phyloP scores from a whole-genome alignment of 2,888 invertebrate species.

The Adelphocoris suturalis region DNA sequence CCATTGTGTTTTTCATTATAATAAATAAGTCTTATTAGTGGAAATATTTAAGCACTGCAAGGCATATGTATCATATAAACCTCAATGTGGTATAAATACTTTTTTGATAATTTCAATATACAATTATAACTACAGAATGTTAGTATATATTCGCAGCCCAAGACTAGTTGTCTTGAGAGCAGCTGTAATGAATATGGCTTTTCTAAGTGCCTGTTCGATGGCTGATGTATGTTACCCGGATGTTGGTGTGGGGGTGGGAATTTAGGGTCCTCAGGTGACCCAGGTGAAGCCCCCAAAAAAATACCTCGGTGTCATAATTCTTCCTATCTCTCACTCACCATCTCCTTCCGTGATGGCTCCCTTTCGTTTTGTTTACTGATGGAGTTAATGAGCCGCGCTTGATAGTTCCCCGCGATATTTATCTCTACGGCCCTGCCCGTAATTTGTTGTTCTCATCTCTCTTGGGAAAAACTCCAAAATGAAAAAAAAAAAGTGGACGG shows the following conservation, averaged over 20 bases:
- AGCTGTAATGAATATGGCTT: background rate
- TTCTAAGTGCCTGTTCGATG: background rate
- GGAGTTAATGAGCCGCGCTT: slow-evolving; percentile 66
- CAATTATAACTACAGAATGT: no score
- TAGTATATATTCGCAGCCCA: no score
- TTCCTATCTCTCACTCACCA: slow-evolving; percentile 55
- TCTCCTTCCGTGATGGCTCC: slow-evolving; percentile 62
- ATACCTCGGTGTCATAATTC: slow-evolving; percentile 67
- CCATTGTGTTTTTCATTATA: no score
- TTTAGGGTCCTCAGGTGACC: slow-evolving; percentile 9
- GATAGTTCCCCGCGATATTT: slow-evolving; percentile 63
- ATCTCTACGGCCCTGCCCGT: slow-evolving; percentile 54
- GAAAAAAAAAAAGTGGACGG: slow-evolving; percentile 19
- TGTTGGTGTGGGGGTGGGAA: background rate
- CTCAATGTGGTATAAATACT: no score
- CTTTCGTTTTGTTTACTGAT: slow-evolving; percentile 68
- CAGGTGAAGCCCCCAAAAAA: slow-evolving; percentile 11
- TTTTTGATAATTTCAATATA: no score
- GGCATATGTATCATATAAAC: no score
- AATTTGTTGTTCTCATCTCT: slow-evolving; percentile 64
- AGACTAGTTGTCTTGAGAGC: no score
- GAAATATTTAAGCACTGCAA: no score
- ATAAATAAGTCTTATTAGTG: no score
- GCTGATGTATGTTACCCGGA: background rate
- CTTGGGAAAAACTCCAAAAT: slow-evolving; percentile 13